Conservation (phyloP, 2,113 vertebrate species). For the Lepus timidus region DNA sequence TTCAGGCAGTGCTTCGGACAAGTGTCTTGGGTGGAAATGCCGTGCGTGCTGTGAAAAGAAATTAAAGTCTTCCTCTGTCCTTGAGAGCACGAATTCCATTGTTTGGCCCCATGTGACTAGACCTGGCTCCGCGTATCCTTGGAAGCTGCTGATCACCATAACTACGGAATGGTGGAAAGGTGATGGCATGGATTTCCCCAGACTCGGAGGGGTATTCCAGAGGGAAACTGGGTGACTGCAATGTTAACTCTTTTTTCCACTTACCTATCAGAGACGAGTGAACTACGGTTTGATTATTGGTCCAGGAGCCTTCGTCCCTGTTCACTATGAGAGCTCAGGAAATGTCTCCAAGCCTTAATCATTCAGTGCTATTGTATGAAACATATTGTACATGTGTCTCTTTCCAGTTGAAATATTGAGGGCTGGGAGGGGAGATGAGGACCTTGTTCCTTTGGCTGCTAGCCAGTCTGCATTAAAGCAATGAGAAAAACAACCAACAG, state of each 20-base stretch:
- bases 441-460: constrained; percentile 17
- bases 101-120: constrained; percentile 53
- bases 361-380: constrained; percentile 18
- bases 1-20: not conserved
- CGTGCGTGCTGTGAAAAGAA: constrained; percentile 22
- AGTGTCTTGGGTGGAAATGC: not conserved
- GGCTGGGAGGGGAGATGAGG: not conserved
- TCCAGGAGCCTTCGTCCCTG: not conserved
- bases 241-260: not conserved
- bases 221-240: not conserved
- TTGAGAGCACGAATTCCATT: constrained; percentile 68
- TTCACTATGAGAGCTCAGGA: not conserved
- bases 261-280: not conserved
- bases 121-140: not conserved
- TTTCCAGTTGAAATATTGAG: constrained; percentile 28
- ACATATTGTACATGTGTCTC: not conserved
- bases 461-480: not conserved
- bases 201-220: constrained; percentile 72
- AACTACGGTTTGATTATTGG: not conserved
- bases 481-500: not conserved
- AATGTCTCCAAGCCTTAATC: not conserved
- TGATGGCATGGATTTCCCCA: constrained; percentile 61
- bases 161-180: constrained; percentile 21
- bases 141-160: constrained; percentile 41
- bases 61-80: constrained; percentile 58